Base-by-base conservation (phyloP, 2,113 vertebrate species). In the Istiophorus platypterus region DNA sequence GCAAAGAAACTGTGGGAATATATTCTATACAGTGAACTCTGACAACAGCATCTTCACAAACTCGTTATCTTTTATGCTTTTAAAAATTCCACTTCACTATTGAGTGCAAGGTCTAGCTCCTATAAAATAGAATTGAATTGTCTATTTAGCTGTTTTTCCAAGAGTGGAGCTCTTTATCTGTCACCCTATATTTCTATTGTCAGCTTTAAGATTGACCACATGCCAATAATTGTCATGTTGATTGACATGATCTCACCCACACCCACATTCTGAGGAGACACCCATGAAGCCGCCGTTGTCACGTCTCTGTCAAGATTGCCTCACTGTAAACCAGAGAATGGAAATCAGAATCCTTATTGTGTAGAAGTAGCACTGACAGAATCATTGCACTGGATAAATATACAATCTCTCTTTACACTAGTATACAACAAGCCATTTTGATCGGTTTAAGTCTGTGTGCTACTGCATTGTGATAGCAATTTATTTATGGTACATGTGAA, bases 191-290 rank as follows among this genome's bases (percentile, higher is more conserved):
- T 57, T 47, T 63, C 13, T 62, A 13, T 31, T 47, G 31, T 77
- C 26, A 77, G 37, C 59, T 59, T 37, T 62, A 80, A 80, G 26
- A 76, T 65, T 54, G 73, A 70, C 54, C 5, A 8, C 20, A 24
- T 57, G 34, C 52, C 22, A 31, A 34, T 11, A 41, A 52, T 20
- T 62, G 51, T 70, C 51, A 31, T 6, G 27, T 11, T 73, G 47
- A 52, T 27, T 59, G 64, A 66, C 52, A 31, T 20, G 63, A n/a
- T 13, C 22, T 27, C 39, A 59, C 2, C 73, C 20, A 41, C 56
- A 52, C 45, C n/a, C 6, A 10, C 22, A 45, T 51, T 73, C 39
- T 58, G 49, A 5, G 18, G 37, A 29, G 41, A 68, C 37, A 18
- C 37, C 24, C 4, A 11, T 10, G 34, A 47, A 74, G 67, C 34